Percentiles rank a stretch among this genome's conserved stretches.
These are phyloP conservation scores for Plecotus auritus DNA, from an alignment of 2,113 vertebrate genomes.

Conservation along the genomic window DNA sequence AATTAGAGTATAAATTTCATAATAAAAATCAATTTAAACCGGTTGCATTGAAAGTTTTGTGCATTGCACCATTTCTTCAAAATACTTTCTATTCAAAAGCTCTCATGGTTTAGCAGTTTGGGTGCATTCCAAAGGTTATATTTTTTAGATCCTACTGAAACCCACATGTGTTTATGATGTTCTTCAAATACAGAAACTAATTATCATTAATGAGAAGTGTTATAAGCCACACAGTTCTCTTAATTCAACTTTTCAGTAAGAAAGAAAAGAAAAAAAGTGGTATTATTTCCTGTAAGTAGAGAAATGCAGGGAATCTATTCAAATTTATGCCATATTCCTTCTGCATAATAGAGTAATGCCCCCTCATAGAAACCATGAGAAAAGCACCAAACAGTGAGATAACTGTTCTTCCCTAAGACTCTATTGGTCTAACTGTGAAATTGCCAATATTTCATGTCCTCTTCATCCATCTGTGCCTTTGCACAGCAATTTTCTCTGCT, in stretches of 20 bases:
- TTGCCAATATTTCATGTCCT: conserved; percentile 29
- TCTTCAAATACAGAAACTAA: conserved; percentile 43
- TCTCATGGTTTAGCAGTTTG: background rate
- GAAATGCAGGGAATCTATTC: conserved; percentile 52
- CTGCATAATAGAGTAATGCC: background rate
- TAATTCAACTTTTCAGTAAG: conserved; percentile 11
- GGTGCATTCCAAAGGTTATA: conserved; percentile 45
- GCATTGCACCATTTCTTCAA: background rate
- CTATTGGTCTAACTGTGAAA: background rate
- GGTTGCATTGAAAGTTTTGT: background rate
- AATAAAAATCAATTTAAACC: conserved; percentile 16
- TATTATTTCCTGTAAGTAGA: conserved; percentile 58
- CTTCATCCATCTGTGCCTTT: background rate
- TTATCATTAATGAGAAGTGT: conserved; percentile 57
- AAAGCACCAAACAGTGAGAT: background rate
- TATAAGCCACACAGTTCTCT: conserved; percentile 13
- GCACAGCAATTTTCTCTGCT: background rate
- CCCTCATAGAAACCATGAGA: conserved; percentile 6
- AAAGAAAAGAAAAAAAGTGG: background rate
- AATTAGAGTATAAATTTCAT: background rate
- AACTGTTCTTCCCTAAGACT: background rate
- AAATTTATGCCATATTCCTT: conserved; percentile 53
- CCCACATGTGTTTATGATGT: background rate
- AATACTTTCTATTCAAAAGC: background rate
- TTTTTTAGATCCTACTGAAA: conserved; percentile 43